A percentile compares a stretch with the other conserved stretches of the same genome.
phyloP scores from a whole-genome alignment of 2,797 vertebrate species.

The Miichthys miiuy region DNA sequence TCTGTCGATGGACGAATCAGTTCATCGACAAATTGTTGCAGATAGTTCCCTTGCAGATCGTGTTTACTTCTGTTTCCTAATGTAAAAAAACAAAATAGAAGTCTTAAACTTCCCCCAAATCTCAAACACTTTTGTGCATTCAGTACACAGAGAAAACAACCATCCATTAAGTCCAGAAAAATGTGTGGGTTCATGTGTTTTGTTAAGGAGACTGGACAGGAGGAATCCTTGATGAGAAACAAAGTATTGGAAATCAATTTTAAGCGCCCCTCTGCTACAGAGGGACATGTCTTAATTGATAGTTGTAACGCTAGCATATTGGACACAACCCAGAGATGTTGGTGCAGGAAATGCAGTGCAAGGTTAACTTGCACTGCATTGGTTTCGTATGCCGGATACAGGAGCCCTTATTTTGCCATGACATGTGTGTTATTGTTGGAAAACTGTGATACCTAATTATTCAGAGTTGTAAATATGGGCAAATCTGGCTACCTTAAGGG shows the following conservation, averaged over 20 bases:
- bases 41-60: background rate
- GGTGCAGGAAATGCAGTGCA: slow-evolving; percentile 24
- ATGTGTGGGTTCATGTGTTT: background rate
- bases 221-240: background rate
- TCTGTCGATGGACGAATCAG: background rate
- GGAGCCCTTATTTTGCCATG: slow-evolving; percentile 72
- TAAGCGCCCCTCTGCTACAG: background rate
- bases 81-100: background rate
- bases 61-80: background rate
- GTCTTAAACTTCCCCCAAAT: too few relatives aligned
- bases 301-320: background rate
- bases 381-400: slow-evolving; percentile 42
- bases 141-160: background rate
- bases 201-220: background rate
- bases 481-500: slow-evolving; percentile 59
- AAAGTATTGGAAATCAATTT: slow-evolving; percentile 18
- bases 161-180: background rate
- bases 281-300: background rate
- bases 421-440: slow-evolving; percentile 57
- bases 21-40: background rate
- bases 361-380: slow-evolving; percentile 53
- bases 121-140: background rate
- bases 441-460: slow-evolving; percentile 50
- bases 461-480: slow-evolving; percentile 66
- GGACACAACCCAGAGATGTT: background rate